A percentile compares a stretch with the other conserved stretches of the same genome.
phyloP scores from a whole-genome alignment of 2,888 invertebrate species.

The Mythimna impura region DNA sequence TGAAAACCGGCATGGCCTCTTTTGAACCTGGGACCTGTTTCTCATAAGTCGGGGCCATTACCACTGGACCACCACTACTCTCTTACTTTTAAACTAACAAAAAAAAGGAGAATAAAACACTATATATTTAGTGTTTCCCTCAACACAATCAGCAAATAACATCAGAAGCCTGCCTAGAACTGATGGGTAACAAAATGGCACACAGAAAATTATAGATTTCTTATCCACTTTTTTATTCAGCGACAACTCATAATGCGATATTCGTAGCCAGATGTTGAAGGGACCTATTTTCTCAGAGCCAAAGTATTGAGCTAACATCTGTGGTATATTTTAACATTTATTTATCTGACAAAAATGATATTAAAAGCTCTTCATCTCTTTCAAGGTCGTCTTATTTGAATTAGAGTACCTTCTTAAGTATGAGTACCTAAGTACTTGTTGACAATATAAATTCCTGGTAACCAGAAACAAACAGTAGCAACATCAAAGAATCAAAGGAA shows the following conservation, averaged over 20 bases:
- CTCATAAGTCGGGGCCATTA: too few species aligned
- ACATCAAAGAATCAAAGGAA: neutral
- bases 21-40: too few species aligned
- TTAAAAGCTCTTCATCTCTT: conserved; percentile 23
- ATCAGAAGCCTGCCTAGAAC: neutral
- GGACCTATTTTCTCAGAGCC: conserved; percentile 14
- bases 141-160: neutral
- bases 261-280: conserved; percentile 29
- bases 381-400: neutral
- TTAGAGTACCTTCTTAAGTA: neutral
- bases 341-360: conserved; percentile 20
- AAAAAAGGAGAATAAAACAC: too few species aligned
- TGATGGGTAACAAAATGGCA: conserved; percentile 2
- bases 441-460: neutral
- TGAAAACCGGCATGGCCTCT: too few species aligned
- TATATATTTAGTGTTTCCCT: neutral
- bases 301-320: conserved; percentile 43
- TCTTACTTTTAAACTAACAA: too few species aligned
- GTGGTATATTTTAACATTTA: conserved; percentile 38
- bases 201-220: conserved; percentile 18
- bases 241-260: conserved; percentile 32
- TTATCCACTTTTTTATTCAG: conserved; percentile 30
- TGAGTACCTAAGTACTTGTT: neutral
- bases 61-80: too few species aligned
- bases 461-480: neutral